phyloP scores from a whole-genome alignment of 2,888 invertebrate genomes.

The Anarsia innoxiella region DNA sequence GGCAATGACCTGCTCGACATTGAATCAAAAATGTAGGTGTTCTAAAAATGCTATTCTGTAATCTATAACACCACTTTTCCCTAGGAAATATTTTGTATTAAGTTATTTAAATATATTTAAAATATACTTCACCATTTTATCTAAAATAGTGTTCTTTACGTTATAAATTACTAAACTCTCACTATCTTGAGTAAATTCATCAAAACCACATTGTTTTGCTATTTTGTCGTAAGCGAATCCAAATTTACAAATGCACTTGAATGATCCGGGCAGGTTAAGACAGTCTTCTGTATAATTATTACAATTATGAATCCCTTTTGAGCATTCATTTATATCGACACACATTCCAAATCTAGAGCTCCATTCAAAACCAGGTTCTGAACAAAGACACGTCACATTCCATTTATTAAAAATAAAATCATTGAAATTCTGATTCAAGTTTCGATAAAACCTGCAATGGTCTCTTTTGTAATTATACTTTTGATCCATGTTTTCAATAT shows the following conservation, averaged over 20 bases:
- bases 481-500: constrained; percentile 49
- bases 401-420: constrained; percentile 72
- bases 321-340: constrained; percentile 78
- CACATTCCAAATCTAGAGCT: constrained; percentile 77
- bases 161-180: not conserved
- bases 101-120: not conserved
- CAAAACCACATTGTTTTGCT: constrained; percentile 20
- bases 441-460: constrained; percentile 44
- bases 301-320: constrained; percentile 46
- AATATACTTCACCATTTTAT: not conserved
- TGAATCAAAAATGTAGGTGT: no score
- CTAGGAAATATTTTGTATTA: not conserved
- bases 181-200: constrained; percentile 1
- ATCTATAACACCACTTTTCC: no score
- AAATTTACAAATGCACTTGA: constrained; percentile 67
- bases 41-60: no score
- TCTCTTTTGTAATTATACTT: no score
- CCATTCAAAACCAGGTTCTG: constrained; percentile 69
- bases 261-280: constrained; percentile 72
- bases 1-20: constrained; percentile 6
- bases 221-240: constrained; percentile 42
- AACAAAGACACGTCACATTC: constrained; percentile 77
- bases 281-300: constrained; percentile 62
- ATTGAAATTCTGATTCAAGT: constrained; percentile 57
- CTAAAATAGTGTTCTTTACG: not conserved